phyloP scores from a whole-genome alignment of 2,797 vertebrate species.

The Anolis apletophallus region DNA sequence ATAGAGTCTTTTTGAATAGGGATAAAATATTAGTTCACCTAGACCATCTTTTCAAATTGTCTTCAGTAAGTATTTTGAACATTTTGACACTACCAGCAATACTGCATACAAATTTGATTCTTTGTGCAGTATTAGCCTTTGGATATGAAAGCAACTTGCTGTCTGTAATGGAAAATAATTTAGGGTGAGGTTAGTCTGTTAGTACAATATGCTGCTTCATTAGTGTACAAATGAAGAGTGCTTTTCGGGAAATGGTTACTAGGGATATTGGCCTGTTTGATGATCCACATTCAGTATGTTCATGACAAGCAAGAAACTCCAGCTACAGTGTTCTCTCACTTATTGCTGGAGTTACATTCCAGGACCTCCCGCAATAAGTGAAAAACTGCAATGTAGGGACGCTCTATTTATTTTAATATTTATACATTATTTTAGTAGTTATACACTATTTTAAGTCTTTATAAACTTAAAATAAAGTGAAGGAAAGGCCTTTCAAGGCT shows the following conservation, averaged over 20 bases:
- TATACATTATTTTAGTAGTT: no score
- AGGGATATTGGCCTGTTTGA: background rate
- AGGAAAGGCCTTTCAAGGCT: no score
- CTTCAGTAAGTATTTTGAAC: slow-evolving; percentile 13
- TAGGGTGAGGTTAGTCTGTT: background rate
- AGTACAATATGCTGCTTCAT: slow-evolving; percentile 1
- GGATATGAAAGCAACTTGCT: background rate
- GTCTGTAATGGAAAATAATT: slow-evolving; percentile 15
- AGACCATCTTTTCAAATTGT: background rate
- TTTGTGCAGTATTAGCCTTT: slow-evolving; percentile 13
- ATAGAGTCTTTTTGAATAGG: slow-evolving; percentile 35
- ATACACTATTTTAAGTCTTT: no score
- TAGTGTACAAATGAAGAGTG: fast-evolving
- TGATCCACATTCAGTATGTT: background rate
- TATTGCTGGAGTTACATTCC: no score
- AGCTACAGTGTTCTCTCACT: no score
- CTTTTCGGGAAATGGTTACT: slow-evolving; percentile 19
- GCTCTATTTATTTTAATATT: no score
- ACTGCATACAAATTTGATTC: background rate
- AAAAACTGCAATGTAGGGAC: no score
- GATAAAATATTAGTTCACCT: background rate
- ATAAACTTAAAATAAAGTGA: no score
- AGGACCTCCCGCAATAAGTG: no score
- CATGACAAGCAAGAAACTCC: background rate
- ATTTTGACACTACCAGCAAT: background rate